phyloP scores from a whole-genome alignment of 1,140 invertebrate genomes.

The Steinernema khuongi region DNA sequence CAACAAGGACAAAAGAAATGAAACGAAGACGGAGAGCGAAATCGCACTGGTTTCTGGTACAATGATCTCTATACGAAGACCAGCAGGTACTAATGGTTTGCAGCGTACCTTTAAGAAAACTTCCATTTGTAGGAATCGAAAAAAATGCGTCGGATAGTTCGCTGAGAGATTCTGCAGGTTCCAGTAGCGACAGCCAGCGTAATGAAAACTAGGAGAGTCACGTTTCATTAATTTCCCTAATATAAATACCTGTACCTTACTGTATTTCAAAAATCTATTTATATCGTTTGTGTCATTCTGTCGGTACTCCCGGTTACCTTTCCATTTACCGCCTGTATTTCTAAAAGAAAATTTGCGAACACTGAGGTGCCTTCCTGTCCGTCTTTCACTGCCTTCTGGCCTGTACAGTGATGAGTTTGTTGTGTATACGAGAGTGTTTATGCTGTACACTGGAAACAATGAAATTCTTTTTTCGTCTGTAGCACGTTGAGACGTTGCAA shows the following conservation, averaged over 20 bases:
- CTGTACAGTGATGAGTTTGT: neutral
- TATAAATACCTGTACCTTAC: neutral
- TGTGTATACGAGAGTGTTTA: neutral
- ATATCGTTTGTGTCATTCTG: neutral
- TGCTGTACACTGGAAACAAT: neutral
- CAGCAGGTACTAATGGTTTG: neutral
- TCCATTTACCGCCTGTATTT: neutral
- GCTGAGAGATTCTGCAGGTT: neutral
- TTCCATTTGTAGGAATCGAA: neutral
- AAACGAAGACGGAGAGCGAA: neutral
- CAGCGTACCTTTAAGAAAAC: neutral
- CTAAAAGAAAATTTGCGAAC: neutral
- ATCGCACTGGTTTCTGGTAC: neutral
- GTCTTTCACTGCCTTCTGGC: neutral
- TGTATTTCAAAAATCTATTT: neutral
- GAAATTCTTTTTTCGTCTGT: neutral
- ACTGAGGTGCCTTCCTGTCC: neutral
- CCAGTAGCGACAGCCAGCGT: neutral
- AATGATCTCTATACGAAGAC: constrained; percentile 15
- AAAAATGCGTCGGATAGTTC: neutral
- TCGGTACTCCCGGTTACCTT: constrained; percentile 14
- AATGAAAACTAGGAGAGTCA: neutral
- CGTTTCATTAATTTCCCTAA: neutral
- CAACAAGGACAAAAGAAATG: neutral
- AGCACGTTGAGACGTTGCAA: neutral